Evolutionary conservation across 2,113 vertebrate genomes (phyloP).

Genomic region (Rhinoptilus africanus): DNA sequence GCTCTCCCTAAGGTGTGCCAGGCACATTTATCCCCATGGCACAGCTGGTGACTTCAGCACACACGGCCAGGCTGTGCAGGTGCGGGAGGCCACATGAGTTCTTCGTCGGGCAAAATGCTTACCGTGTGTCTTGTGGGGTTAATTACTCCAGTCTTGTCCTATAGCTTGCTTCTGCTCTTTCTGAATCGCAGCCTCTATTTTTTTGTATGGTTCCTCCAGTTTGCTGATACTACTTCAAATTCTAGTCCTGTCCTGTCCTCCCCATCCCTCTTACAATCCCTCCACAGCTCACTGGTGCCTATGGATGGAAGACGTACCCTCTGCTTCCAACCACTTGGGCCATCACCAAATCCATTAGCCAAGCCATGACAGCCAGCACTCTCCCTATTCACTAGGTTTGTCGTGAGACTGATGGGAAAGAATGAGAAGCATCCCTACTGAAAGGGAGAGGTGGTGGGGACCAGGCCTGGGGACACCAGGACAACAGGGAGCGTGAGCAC

Average conservation of each 20-base stretch:
- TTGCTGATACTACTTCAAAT: not conserved
- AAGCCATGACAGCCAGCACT: rapidly evolving
- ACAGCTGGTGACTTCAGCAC: not conserved
- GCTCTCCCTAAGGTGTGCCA: not conserved
- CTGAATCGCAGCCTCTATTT: not conserved
- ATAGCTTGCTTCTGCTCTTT: not conserved
- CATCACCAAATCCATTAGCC: not conserved
- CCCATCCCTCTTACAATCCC: not conserved
- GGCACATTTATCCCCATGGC: not conserved
- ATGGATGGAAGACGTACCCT: not conserved
- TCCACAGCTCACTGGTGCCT: not conserved
- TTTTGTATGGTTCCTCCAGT: not conserved
- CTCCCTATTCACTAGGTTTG: not conserved
- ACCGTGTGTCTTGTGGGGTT: not conserved
- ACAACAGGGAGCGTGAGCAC: not conserved
- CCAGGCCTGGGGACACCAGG: not conserved
- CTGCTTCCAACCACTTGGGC: not conserved
- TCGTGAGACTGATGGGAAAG: not conserved
- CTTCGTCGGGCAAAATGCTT: not conserved
- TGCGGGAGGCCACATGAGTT: not conserved
- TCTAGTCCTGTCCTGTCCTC: not conserved
- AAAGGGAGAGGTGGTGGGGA: not conserved
- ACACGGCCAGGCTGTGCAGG: not conserved
- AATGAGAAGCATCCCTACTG: not conserved
- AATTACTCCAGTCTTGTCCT: not conserved